Evolutionary conservation across 2,797 vertebrate genomes (phyloP), one percentile per base, ranked within the genome.

Genomic region (Ceryle rudis): DNA sequence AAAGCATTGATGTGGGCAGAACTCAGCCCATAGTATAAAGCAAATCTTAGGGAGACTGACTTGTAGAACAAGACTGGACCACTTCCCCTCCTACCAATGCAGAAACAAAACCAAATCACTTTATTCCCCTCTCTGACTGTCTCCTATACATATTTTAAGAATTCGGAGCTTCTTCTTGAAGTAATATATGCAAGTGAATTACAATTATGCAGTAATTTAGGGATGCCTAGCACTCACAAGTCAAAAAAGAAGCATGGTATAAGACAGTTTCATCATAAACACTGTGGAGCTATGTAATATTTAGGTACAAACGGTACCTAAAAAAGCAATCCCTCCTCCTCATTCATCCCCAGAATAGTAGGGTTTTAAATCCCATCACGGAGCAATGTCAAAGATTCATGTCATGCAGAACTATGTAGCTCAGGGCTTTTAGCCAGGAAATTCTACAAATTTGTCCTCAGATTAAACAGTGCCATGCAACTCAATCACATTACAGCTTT

Each of bases 381-480:
- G 80, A 79, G 37, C 33, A 79, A 78, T 88, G 95, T 93, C 73
- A 86, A 88, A 77, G 57, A 78, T 73, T 79, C 0, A 0, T 77
- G 86, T 75, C 60, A 89, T 33, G 33, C 37, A 96, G 25, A 93
- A 57, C 39, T 84, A 61, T 67, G 55, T 42, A 90, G 31, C 42
- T 90, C 26, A 67, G 41, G 73, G 62, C 33, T 89, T 89, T 82
- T 33, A 73, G 91, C 73, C 88, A 95, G 90, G 88, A 95, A 94
- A 89, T 95, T 95, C 90, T 95, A 73, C 60, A 94, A 70, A 86
- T 82, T 74, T 86, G 51, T 89, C 64, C 81, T 86, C 41, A 71
- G 55, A 93, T 93, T 92, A 85, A 96, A 89, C 73, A 33, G 37
- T 89, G 47, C 83, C 83, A 71, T 61, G 90, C 80, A 95, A 89